Evolutionary conservation across 92 coral and sea anemone species (phyloP).

Genomic region (Paramuricea clavata): DNA sequence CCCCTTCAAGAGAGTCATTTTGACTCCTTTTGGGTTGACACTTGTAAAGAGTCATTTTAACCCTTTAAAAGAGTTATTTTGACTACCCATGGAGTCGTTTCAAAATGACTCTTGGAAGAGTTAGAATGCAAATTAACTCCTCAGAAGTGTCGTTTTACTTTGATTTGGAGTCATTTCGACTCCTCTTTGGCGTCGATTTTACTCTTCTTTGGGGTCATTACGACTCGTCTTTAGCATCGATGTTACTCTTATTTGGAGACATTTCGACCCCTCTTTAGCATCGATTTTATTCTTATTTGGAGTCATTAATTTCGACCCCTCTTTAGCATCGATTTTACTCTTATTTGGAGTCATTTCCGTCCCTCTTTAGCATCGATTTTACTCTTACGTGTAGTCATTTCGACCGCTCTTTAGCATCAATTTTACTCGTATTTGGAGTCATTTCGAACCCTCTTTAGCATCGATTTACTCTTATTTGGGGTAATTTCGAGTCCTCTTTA

Average conservation of each 20-base stretch:
- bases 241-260: too few relatives aligned
- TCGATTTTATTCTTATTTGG: too few relatives aligned
- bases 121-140: background rate
- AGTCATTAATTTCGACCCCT: too few relatives aligned
- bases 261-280: too few relatives aligned
- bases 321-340: background rate
- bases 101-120: background rate
- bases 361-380: background rate
- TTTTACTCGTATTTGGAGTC: background rate
- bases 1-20: slow-evolving; percentile 13
- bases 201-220: too few relatives aligned
- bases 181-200: too few relatives aligned
- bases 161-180: background rate
- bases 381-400: background rate
- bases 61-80: background rate
- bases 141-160: background rate
- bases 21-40: background rate
- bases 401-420: background rate
- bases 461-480: background rate
- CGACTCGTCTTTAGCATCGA: background rate
- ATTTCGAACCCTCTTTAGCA: background rate
- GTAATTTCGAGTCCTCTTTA: background rate
- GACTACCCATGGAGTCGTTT: background rate
- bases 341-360: background rate
- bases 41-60: slow-evolving; percentile 19